Conservation (phyloP, 2,113 vertebrate genomes). For the Sebastes schlegelii region DNA sequence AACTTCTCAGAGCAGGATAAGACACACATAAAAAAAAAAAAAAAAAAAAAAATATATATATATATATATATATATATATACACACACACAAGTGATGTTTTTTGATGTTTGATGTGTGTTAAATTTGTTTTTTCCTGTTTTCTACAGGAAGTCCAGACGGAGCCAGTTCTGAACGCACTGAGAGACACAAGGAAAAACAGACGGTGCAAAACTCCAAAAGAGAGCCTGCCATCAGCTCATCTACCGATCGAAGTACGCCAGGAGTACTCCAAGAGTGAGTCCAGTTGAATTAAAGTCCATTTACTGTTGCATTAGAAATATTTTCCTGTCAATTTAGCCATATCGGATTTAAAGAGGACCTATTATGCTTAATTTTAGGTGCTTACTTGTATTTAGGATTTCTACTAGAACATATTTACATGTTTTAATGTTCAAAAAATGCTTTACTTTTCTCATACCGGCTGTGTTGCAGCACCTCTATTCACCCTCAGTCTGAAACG, state of each 20-base stretch:
- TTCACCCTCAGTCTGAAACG: too few species aligned
- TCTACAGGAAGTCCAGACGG: constrained; percentile 80
- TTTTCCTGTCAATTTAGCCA: not conserved
- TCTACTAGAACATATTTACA: too few species aligned
- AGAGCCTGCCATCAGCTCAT: constrained; percentile 78
- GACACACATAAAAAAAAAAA: not conserved
- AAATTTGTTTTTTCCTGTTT: not conserved
- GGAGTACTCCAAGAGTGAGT: constrained; percentile 79
- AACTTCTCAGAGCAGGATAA: not conserved
- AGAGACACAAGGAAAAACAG: constrained; percentile 70
- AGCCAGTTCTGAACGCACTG: constrained; percentile 78
- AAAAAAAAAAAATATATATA: not conserved
- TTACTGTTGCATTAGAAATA: not conserved
- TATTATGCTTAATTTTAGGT: too few species aligned
- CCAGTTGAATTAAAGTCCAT: not conserved
- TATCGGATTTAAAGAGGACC: not conserved
- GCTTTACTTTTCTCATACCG: too few species aligned
- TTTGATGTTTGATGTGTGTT: not conserved
- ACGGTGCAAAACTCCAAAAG: constrained; percentile 68
- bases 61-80: not conserved
- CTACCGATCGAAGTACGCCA: constrained; percentile 76
- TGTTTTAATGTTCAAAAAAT: too few species aligned
- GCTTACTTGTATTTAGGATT: too few species aligned
- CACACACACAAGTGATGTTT: not conserved
- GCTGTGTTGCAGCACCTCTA: too few species aligned